These are phyloP conservation scores for Scomber scombrus DNA, from an alignment of 2,113 vertebrate genomes.

Conservation along the genomic window DNA sequence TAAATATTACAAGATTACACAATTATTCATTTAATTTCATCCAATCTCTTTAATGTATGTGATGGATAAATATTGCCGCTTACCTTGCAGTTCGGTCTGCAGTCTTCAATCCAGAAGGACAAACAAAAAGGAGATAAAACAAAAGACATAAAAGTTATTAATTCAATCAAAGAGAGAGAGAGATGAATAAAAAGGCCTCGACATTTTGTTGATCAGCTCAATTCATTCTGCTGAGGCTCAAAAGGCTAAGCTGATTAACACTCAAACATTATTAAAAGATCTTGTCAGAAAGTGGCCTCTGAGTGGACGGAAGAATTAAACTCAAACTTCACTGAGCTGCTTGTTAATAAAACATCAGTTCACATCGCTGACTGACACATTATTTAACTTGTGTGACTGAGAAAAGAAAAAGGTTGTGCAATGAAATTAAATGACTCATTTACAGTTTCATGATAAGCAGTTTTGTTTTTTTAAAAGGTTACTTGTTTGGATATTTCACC, in stretches of 20 bases:
- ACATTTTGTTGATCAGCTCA: background rate
- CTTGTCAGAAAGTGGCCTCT: slow-evolving; percentile 1
- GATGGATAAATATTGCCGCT: slow-evolving; percentile 30
- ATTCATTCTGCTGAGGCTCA: slow-evolving; percentile 35
- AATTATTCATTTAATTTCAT: background rate
- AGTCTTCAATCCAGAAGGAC: slow-evolving; percentile 83
- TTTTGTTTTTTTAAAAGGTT: too few relatives aligned
- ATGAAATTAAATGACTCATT: background rate
- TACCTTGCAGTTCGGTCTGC: slow-evolving; percentile 96
- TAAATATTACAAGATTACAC: background rate
- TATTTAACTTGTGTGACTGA: background rate
- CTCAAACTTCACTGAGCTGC: background rate
- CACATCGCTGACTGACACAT: background rate
- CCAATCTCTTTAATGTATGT: background rate
- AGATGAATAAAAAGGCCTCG: background rate
- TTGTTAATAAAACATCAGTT: background rate
- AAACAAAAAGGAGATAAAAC: slow-evolving; percentile 31
- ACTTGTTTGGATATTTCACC: too few relatives aligned
- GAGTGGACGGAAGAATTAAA: background rate
- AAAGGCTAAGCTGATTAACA: slow-evolving; percentile 40
- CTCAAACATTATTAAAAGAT: slow-evolving; percentile 32
- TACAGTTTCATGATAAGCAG: too few relatives aligned
- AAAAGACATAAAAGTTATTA: background rate
- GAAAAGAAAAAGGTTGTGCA: background rate
- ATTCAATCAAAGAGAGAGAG: slow-evolving; percentile 4